Percentiles rank a stretch among this genome's conserved stretches.
Conservation (phyloP, 1,140 invertebrate species). For the Popillia japonica region DNA sequence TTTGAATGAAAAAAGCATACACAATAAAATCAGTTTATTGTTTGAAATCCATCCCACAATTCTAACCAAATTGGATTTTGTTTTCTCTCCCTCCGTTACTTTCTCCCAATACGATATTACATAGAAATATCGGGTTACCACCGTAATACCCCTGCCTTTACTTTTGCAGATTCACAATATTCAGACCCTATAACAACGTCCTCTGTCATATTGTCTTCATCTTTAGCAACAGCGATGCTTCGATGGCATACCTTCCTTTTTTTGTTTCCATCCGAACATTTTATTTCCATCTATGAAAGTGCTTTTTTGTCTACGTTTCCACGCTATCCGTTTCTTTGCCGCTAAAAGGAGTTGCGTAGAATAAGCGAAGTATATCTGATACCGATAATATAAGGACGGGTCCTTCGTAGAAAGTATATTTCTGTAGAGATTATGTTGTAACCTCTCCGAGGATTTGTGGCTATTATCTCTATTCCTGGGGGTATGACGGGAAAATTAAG, state of each 20-base stretch:
- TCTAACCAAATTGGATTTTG: conserved; percentile 1
- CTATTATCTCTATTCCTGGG: not conserved
- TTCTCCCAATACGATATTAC: not conserved
- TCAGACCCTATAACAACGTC: not conserved
- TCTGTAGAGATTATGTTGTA: conserved; percentile 10
- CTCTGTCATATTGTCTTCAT: conserved; percentile 14
- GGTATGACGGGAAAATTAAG: conserved; percentile 2
- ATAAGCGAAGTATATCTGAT: not conserved
- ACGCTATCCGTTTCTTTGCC: not conserved
- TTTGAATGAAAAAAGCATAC: not conserved
- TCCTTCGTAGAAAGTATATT: conserved; percentile 5
- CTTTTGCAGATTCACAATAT: conserved; percentile 10
- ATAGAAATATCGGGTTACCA: conserved; percentile 9
- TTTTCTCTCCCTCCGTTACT: not conserved
- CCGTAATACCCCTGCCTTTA: not conserved
- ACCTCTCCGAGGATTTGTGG: not conserved
- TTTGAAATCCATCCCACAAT: conserved; percentile 5
- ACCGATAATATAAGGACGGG: not conserved
- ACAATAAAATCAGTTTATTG: not conserved
- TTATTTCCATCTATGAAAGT: conserved; percentile 19
- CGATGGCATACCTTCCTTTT: not conserved
- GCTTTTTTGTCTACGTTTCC: not conserved
- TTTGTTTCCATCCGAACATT: not conserved
- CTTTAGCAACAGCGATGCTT: not conserved
- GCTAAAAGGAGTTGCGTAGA: not conserved